These are phyloP conservation scores for Lasius fuliginosus DNA, from an alignment of 2,888 invertebrate genomes.

Conservation along the genomic window DNA sequence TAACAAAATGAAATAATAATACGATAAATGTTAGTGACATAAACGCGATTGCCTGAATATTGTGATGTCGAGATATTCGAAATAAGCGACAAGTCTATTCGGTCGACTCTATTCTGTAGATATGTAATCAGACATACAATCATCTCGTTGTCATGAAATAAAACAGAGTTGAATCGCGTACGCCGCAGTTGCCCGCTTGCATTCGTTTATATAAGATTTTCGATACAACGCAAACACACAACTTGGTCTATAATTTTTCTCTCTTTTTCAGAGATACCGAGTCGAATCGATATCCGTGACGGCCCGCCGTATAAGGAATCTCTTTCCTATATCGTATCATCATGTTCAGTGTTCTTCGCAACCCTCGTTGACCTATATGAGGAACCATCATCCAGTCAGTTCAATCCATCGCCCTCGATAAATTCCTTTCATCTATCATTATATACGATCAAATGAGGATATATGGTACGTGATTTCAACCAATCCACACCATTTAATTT, in stretches of 20 bases:
- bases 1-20: conserved; percentile 41
- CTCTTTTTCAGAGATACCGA: background rate
- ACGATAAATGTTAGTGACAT: conserved; percentile 29
- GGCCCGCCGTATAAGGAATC: background rate
- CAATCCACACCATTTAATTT: conserved; percentile 11
- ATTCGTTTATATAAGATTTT: conserved; percentile 12
- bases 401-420: background rate
- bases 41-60: conserved; percentile 16
- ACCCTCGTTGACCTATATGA: conserved; percentile 10
- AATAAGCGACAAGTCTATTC: conserved; percentile 23
- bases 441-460: conserved; percentile 14
- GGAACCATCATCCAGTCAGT: background rate
- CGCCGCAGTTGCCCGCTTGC: background rate
- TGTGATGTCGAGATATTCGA: background rate
- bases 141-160: conserved; percentile 23
- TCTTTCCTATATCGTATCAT: background rate
- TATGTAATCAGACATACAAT: background rate
- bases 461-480: background rate
- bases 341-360: conserved; percentile 13
- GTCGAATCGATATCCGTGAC: conserved; percentile 34
- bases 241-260: background rate
- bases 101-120: background rate
- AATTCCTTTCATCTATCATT: background rate
- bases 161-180: conserved; percentile 12
- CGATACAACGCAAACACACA: conserved; percentile 3